These are phyloP conservation scores for Zaprionus tsacasi DNA, from an alignment of 1,140 invertebrate species.

Conservation along the genomic window DNA sequence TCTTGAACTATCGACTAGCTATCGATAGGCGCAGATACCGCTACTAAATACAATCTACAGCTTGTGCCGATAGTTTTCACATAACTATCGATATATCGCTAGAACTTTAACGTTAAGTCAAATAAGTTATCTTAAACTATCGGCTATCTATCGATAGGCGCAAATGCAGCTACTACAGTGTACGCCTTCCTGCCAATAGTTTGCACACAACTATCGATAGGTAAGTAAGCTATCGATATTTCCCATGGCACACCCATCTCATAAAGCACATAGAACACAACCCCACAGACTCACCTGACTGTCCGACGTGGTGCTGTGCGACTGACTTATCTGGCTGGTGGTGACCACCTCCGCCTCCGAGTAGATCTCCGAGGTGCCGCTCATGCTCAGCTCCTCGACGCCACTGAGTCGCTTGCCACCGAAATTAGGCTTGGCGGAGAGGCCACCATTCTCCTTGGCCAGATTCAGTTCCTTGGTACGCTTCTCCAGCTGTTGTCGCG, in stretches of 20 bases:
- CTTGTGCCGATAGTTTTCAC: no score
- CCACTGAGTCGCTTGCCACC: slow-evolving; percentile 72
- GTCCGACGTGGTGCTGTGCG: slow-evolving; percentile 89
- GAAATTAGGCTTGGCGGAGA: slow-evolving; percentile 81
- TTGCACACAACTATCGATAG: background rate
- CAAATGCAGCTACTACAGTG: no score
- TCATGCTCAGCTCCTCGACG: slow-evolving; percentile 84
- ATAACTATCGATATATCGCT: no score
- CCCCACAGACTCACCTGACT: slow-evolving; percentile 86
- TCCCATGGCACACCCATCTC: background rate
- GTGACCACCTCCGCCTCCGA: slow-evolving; percentile 84
- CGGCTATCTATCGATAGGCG: background rate
- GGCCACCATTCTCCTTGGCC: slow-evolving; percentile 77
- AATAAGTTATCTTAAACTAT: no score
- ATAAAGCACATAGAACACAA: no score
- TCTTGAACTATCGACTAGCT: no score
- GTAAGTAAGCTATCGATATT: background rate
- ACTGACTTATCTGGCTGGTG: slow-evolving; percentile 87
- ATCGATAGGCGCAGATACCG: no score
- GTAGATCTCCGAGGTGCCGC: slow-evolving; percentile 83
- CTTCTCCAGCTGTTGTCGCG: slow-evolving; percentile 88
- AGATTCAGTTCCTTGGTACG: slow-evolving; percentile 88
- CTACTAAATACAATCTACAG: no score
- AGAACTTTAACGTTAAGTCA: no score
- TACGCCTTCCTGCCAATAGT: background rate